Evolutionary conservation across 2,113 vertebrate species (phyloP), one percentile per base, ranked within the genome.

Genomic region (Microtus ochrogaster): DNA sequence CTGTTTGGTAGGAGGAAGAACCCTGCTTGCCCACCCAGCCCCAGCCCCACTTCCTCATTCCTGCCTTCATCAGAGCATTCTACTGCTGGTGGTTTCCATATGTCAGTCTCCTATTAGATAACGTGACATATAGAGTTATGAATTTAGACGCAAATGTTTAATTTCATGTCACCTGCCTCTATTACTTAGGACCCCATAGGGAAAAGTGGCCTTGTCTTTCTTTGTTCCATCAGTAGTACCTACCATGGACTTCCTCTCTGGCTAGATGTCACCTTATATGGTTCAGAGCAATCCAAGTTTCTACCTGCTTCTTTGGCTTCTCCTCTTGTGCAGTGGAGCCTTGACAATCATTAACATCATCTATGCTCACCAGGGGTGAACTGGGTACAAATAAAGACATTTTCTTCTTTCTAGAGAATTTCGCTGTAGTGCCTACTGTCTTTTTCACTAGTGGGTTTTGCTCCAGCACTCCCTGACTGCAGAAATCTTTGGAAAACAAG

Each of bases 371-470:
- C n/a, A 52, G 94, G 21, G 26, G n/a, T 49, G n/a, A 95, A 12
- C 3, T n/a, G 22, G 30, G 47, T 26, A 44, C 19, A 79, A 33
- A 87, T 16, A 36, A 89, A 22, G 55, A 21, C 3, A 44, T 17
- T 84, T 79, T 90, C 58, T 79, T 73, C 63, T 92, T 92, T 63
- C 61, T 76, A 13, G 82, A 94, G 83, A 79, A 39, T n/a, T 73
- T 87, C 16, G 14, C 16, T 33, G 26, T 10, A 61, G 28, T 30
- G 4, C 13, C n/a, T 70, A 13, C 28, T 49, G 28, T 87, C 5
- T 21, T 41, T 65, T 61, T 73, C 76, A 30, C 9, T 41, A 77
- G 11, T 77, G 16, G 22, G 47, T 41, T 52, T 52, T 39, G 10
- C 1, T 92, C 47, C 55, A 36, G 70, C 41, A 90, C 47, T 94